Base-by-base conservation (phyloP, 2,797 vertebrate species). In the Tangara arthus region DNA sequence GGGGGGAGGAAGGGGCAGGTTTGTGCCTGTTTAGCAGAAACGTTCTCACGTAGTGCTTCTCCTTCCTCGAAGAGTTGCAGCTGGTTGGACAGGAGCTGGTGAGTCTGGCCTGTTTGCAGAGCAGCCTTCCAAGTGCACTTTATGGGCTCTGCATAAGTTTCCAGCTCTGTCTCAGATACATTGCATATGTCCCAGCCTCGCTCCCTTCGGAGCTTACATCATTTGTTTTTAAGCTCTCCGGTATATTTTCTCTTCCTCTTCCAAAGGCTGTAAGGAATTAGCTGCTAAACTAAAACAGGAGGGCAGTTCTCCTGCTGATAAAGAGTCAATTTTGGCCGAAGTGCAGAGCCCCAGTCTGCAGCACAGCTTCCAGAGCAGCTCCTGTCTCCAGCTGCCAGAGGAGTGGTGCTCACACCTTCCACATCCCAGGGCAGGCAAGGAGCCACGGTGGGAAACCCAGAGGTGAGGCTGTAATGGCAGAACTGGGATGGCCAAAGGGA, bases 181-280 rank as follows among this genome's bases (percentile, higher is more conserved):
- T 91, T 90, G 94, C 96, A 95, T 94, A 90, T 28, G 93, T 94
- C 96, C 92, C 97, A 95, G 1, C 92, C 95, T 66, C 18, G 23
- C 82, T 97, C 97, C 97, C 97, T 82, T 81, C 8, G 97, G 96
- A 96, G 90, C 96, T 97, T 97, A 89, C 97, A 94, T 98, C 97
- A 98, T 97, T 98, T 98, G 97, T 98, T 98, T 98, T 98, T 92
- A 95, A 95, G 88, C 84, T 96, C 66, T 95, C 94, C 11, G 32
- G 42, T 93, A 94, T 96, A 95, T 96, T 97, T 39, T 96, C 96
- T 92, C 91, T 91, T 94, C 79, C 96, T 82, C 70, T 93, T 97
- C 94, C 95, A 94, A 95, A 93, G 93, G 89, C 96, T 96, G 96
- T 91, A 95, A 97, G 94, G 94, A 96, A 97, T 97, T 96, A 97